Percentiles rank a stretch among this genome's conserved stretches.
phyloP scores from a whole-genome alignment of 2,113 vertebrate genomes.

The Carassius gibelio region DNA sequence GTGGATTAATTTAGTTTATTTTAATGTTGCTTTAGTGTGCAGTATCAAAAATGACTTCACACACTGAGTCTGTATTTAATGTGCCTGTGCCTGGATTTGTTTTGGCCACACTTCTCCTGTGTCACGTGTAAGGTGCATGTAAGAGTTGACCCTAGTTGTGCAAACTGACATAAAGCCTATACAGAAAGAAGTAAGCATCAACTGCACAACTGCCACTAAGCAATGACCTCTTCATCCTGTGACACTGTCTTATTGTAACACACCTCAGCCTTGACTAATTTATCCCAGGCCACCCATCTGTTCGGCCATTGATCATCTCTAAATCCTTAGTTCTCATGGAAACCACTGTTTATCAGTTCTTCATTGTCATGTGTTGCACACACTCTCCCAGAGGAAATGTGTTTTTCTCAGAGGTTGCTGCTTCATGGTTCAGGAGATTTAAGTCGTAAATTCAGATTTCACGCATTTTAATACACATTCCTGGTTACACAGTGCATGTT shows the following conservation, averaged over 20 bases:
- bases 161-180: not conserved
- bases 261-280: slow-evolving; percentile 1
- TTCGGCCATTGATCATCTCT: not conserved
- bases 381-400: not conserved
- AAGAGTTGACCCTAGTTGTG: not conserved
- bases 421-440: not conserved
- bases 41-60: slow-evolving; percentile 1
- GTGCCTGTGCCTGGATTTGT: not conserved
- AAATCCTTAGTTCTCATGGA: not conserved
- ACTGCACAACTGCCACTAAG: not conserved
- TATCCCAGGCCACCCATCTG: not conserved
- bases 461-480: not conserved
- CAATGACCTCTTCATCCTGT: not conserved
- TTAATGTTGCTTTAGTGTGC: not conserved
- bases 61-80: not conserved
- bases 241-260: not conserved
- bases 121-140: not conserved
- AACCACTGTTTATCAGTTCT: not conserved
- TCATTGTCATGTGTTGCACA: not conserved
- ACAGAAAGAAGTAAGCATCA: not conserved
- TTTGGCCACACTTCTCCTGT: not conserved
- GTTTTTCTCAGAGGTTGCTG: not conserved
- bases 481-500: not conserved
- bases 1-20: slow-evolving; percentile 14
- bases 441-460: not conserved